These are phyloP conservation scores for Ovis aries DNA, from an alignment of 2,113 vertebrate genomes.

Conservation along the genomic window ARS-UI_Ramb_v3.0 NC_056068.1:80989501-80990000, in stretches of 20 bases:
- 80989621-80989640: background rate
- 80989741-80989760: background rate
- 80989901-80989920: background rate
- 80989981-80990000: background rate
- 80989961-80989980: background rate
- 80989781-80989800: background rate
- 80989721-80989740: background rate
- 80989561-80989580: background rate
- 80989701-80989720: background rate
- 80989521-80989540: background rate
- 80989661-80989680: background rate
- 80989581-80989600: fast-evolving
- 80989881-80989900: background rate
- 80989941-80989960: background rate
- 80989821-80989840: background rate
- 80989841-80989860: background rate
- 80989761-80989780: background rate
- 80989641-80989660: background rate
- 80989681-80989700: background rate
- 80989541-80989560: background rate
- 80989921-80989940: background rate
- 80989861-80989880: background rate
- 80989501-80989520: fast-evolving
- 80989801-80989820: background rate
- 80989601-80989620: fast-evolving